Conservation (phyloP, 2,888 invertebrate genomes). For the Epinotia nisella region DNA sequence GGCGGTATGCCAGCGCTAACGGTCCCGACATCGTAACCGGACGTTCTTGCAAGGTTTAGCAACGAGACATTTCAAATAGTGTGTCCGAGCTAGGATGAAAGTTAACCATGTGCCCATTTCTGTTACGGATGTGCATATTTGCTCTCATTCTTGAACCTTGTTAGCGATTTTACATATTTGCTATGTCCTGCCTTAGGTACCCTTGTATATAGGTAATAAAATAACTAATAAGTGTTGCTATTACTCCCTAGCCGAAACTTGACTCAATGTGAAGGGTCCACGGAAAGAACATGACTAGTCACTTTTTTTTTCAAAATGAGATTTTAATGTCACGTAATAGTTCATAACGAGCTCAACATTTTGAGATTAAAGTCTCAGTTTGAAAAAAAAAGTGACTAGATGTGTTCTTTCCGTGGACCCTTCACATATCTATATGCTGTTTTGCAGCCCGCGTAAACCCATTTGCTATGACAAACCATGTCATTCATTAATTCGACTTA, state of each 20-base stretch:
- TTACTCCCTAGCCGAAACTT: not conserved
- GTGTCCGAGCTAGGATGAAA: constrained; percentile 33
- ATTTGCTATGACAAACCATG: not conserved
- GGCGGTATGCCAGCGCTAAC: constrained; percentile 46
- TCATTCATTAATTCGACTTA: constrained; percentile 28
- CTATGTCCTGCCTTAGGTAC: constrained; percentile 3
- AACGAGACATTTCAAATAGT: constrained; percentile 13
- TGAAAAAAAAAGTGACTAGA: too few relatives aligned
- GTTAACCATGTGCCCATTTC: constrained; percentile 33
- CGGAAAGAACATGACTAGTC: too few relatives aligned
- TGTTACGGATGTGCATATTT: constrained; percentile 27
- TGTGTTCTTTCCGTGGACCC: too few relatives aligned
- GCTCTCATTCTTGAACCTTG: constrained; percentile 2
- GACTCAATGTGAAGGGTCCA: too few relatives aligned
- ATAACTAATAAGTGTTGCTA: too few relatives aligned
- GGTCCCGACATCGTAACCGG: constrained; percentile 35
- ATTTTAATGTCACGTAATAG: too few relatives aligned
- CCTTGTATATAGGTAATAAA: too few relatives aligned
- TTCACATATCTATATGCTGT: too few relatives aligned
- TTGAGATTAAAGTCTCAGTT: too few relatives aligned
- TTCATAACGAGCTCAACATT: too few relatives aligned
- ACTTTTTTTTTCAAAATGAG: too few relatives aligned
- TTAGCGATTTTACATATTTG: constrained; percentile 6
- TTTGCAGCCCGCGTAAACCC: not conserved
- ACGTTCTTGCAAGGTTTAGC: constrained; percentile 38